Conservation (phyloP, 2,888 invertebrate species). For the Agapetus fuscipes region DNA sequence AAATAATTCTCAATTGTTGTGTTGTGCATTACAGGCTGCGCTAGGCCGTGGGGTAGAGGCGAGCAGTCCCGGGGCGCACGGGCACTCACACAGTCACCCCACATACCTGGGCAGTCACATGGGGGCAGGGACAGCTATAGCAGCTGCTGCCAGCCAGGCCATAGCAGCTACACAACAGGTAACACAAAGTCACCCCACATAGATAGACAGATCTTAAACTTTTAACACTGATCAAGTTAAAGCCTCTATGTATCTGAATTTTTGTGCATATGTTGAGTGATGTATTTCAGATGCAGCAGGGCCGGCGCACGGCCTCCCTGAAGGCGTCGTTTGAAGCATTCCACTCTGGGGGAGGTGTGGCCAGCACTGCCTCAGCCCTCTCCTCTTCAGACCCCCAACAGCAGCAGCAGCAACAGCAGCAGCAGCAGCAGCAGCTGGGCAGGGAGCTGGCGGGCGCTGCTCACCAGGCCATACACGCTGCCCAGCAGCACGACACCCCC, state of each 20-base stretch:
- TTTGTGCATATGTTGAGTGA: too few relatives aligned
- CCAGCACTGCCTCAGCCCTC: conserved; percentile 28
- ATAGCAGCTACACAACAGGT: conserved; percentile 92
- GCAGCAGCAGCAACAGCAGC: conserved; percentile 47
- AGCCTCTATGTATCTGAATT: too few relatives aligned
- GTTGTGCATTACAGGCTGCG: conserved; percentile 30
- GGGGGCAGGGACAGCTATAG: conserved; percentile 82
- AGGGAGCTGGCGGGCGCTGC: conserved; percentile 63
- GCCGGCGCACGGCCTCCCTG: conserved; percentile 83
- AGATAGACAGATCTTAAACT: too few relatives aligned
- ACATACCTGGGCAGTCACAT: conserved; percentile 73
- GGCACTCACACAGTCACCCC: too few relatives aligned
- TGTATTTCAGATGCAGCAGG: conserved; percentile 87
- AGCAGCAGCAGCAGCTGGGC: conserved; percentile 55
- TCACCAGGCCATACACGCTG: conserved; percentile 62
- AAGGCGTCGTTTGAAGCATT: conserved; percentile 94
- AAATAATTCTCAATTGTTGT: neutral
- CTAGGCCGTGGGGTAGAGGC: conserved; percentile 35
- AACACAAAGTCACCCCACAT: too few relatives aligned
- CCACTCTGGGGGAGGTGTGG: conserved; percentile 52
- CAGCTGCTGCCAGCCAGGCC: conserved; percentile 90
- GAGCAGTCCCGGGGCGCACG: conserved; percentile 37
- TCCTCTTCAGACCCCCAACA: too few relatives aligned
- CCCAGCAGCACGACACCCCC: conserved; percentile 41
- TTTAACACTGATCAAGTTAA: too few relatives aligned